phyloP scores from a whole-genome alignment of 2,113 vertebrate genomes.

The Mixornis gularis region DNA sequence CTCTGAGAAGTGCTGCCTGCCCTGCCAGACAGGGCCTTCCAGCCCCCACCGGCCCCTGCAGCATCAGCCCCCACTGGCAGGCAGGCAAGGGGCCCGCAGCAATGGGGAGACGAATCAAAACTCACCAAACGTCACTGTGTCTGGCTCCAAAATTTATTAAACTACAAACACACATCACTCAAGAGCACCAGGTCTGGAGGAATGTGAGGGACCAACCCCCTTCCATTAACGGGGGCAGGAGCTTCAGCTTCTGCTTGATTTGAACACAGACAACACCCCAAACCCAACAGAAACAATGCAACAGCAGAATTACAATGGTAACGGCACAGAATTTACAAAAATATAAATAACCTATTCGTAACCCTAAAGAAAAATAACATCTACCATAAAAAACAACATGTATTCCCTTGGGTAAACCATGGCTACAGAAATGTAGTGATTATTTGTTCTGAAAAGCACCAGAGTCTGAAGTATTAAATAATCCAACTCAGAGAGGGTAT shows the following conservation, averaged over 20 bases:
- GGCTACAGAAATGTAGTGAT: not conserved
- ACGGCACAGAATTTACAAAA: conserved; percentile 8
- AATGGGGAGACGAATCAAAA: not conserved
- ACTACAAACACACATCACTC: not conserved
- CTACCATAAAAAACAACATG: not conserved
- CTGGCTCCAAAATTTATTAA: not conserved
- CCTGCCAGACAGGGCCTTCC: not conserved
- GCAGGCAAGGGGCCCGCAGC: accelerated
- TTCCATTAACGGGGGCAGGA: not conserved
- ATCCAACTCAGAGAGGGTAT: not conserved
- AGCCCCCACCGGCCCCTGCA: not conserved
- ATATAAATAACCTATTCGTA: conserved; percentile 49
- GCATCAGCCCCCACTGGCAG: not conserved
- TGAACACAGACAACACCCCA: not conserved
- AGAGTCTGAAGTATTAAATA: not conserved
- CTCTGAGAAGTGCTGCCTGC: not conserved
- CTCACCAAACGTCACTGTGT: not conserved
- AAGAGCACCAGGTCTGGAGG: not conserved
- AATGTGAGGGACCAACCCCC: not conserved
- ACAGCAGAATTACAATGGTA: not conserved
- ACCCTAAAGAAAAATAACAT: conserved; percentile 28
- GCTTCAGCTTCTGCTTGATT: not conserved
- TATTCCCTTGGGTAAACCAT: not conserved
- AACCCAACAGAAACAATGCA: not conserved
- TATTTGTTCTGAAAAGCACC: not conserved